Evolutionary conservation across 1,140 invertebrate genomes (phyloP).

Genomic region (Fopius arisanus): DNA sequence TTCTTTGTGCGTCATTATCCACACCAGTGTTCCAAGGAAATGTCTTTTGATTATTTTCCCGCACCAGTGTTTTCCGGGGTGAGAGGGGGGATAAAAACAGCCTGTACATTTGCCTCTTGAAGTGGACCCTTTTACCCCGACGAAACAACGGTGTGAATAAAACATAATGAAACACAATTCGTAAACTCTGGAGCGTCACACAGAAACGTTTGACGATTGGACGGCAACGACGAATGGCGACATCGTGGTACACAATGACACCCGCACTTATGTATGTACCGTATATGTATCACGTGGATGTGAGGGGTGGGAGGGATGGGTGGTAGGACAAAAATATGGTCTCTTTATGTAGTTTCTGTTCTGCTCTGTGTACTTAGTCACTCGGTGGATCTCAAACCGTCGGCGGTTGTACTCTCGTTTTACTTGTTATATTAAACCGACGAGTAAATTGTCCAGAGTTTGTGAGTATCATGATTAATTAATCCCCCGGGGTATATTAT

Average conservation of each 20-base stretch:
- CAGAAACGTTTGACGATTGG: neutral
- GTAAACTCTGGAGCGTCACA: neutral
- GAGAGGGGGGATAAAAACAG: too few species aligned
- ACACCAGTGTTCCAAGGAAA: neutral
- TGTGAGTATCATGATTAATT: constrained; percentile 13
- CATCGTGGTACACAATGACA: neutral
- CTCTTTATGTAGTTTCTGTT: neutral
- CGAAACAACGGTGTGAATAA: neutral
- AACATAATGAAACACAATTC: neutral
- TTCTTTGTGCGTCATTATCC: neutral
- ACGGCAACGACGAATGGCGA: neutral
- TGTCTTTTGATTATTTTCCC: neutral
- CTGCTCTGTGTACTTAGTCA: constrained; percentile 7
- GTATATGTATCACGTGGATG: neutral
- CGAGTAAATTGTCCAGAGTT: constrained; percentile 8
- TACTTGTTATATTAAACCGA: neutral
- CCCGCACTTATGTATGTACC: neutral
- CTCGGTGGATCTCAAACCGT: neutral
- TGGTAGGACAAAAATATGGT: neutral
- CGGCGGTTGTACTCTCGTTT: neutral
- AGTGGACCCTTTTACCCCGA: neutral
- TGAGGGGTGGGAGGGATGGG: neutral
- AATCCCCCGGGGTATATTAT: constrained; percentile 22
- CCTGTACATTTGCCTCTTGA: too few species aligned
- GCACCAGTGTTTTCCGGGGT: neutral